These are phyloP conservation scores for Eretmochelys imbricata DNA, from an alignment of 2,113 vertebrate genomes.

Conservation along the genomic window DNA sequence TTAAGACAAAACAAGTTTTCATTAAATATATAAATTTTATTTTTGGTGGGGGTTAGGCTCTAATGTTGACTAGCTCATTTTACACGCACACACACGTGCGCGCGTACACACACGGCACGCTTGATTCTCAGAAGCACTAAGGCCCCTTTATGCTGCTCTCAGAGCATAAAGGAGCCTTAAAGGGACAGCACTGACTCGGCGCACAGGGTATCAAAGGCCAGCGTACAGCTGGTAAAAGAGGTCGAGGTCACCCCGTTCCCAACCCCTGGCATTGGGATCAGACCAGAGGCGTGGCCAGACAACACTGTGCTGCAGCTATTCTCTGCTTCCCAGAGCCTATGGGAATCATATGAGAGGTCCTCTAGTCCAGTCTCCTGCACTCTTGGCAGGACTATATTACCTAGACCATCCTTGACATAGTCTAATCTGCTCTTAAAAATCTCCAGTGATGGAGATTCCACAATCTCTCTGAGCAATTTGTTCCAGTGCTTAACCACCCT, in stretches of 20 bases:
- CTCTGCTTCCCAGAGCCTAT: fast-evolving
- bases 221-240: background rate
- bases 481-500: no score
- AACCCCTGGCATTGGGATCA: background rate
- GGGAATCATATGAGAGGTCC: background rate
- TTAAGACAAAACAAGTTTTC: background rate
- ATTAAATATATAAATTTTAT: background rate
- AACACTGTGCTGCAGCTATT: background rate
- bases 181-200: background rate
- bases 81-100: background rate
- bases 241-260: no score
- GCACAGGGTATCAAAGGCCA: background rate
- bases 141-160: background rate
- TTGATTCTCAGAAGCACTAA: background rate
- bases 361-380: no score
- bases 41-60: background rate
- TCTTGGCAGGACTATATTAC: no score
- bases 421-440: no score
- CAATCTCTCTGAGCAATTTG: no score
- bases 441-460: no score
- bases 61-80: background rate
- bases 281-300: background rate
- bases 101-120: fast-evolving
- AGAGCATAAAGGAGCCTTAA: background rate
- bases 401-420: no score